Percentiles rank a stretch among this genome's conserved stretches.
Evolutionary conservation across 2,113 vertebrate genomes (phyloP).

Genomic region (Cinclus mexicanus): DNA sequence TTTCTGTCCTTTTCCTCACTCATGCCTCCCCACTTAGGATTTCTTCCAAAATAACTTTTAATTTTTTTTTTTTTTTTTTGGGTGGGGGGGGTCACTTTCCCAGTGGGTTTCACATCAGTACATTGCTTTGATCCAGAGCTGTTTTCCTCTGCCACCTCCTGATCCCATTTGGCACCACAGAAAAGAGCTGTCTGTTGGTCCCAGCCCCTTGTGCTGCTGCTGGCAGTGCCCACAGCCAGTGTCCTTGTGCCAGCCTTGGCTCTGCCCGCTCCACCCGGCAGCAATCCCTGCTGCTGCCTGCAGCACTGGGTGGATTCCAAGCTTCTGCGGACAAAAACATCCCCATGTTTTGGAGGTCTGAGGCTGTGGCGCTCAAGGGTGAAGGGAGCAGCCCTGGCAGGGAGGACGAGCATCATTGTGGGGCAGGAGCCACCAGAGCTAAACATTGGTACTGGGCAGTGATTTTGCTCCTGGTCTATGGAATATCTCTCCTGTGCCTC

Average conservation of each 20-base stretch:
- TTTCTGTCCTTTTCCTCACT: background rate
- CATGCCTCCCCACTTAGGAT: background rate
- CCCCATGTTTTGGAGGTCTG: background rate
- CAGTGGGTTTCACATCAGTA: background rate
- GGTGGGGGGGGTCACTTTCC: background rate
- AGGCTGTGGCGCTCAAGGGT: background rate
- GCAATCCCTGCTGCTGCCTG: background rate
- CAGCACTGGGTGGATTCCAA: background rate
- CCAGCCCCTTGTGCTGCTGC: background rate
- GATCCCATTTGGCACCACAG: background rate
- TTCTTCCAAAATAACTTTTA: background rate
- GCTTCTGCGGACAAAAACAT: background rate
- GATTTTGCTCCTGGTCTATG: background rate
- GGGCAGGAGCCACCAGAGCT: background rate
- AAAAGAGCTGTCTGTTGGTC: background rate
- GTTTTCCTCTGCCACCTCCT: background rate
- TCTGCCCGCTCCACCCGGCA: background rate
- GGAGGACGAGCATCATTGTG: background rate
- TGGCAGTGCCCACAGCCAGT: background rate
- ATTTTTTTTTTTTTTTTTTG: background rate
- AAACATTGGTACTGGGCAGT: rapidly evolving
- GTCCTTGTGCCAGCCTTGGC: background rate
- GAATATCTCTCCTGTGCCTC: background rate
- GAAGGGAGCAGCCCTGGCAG: background rate
- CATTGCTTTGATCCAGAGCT: conserved; percentile 29